phyloP scores from a whole-genome alignment of 2,797 vertebrate species.

The Botia kubotai region DNA sequence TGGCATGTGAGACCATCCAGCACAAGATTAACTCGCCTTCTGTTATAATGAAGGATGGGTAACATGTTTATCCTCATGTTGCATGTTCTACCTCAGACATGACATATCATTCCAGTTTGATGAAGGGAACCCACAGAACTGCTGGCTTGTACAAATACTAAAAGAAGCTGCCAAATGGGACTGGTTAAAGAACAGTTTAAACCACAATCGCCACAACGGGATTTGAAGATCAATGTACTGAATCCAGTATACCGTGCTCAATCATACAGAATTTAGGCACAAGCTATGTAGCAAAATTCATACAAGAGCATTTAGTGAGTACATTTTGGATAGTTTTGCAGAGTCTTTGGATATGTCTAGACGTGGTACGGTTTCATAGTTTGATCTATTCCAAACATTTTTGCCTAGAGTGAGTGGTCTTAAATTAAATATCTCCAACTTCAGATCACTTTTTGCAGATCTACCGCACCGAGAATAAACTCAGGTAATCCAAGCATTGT shows the following conservation, averaged over 20 bases:
- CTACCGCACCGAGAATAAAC: constrained; percentile 67
- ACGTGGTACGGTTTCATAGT: constrained; percentile 28
- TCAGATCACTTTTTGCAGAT: constrained; percentile 67
- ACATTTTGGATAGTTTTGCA: constrained; percentile 18
- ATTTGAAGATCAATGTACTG: constrained; percentile 22
- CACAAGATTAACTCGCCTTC: constrained; percentile 22
- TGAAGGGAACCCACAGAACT: constrained; percentile 50
- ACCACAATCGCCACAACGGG: constrained; percentile 41
- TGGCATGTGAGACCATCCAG: constrained; percentile 39
- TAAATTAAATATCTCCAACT: constrained; percentile 66
- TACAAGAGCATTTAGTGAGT: background rate
- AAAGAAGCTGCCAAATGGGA: constrained; percentile 6
- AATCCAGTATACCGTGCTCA: constrained; percentile 14
- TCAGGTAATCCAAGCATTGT: constrained; percentile 75
- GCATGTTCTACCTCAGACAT: constrained; percentile 33
- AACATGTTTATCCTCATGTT: constrained; percentile 44
- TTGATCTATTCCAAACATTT: constrained; percentile 63
- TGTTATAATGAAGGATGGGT: constrained; percentile 52
- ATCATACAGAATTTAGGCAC: background rate
- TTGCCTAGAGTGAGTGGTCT: constrained; percentile 64
- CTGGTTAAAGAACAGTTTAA: constrained; percentile 51
- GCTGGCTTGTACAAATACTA: constrained; percentile 45
- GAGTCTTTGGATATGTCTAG: background rate
- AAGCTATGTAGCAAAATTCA: constrained; percentile 11
- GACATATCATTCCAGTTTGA: constrained; percentile 52